Evolutionary conservation across 1,140 invertebrate species (phyloP).

Genomic region (Eueides isabella): DNA sequence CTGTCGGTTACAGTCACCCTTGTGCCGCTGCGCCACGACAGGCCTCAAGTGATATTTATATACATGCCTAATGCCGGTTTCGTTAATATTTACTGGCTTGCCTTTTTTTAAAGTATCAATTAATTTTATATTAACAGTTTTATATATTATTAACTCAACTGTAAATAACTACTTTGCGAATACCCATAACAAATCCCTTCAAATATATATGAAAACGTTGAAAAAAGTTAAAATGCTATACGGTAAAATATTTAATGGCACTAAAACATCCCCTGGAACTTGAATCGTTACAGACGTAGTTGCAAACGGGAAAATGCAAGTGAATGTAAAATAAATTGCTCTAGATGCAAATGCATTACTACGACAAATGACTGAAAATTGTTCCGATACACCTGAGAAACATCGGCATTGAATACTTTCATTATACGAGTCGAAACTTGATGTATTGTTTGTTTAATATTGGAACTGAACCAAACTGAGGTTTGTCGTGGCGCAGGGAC

Average conservation of each 20-base stretch:
- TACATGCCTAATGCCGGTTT: neutral
- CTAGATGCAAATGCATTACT: constrained; percentile 66
- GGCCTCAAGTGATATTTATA: too few relatives aligned
- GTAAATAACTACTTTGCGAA: too few relatives aligned
- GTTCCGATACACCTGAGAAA: constrained; percentile 57
- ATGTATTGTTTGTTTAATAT: constrained; percentile 24
- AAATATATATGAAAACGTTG: too few relatives aligned
- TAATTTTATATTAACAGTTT: too few relatives aligned
- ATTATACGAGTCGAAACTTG: constrained; percentile 14
- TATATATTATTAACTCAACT: neutral
- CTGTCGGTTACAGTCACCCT: too few relatives aligned
- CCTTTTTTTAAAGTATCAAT: neutral
- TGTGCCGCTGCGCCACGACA: too few relatives aligned
- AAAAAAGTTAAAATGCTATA: too few relatives aligned
- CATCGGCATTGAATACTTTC: constrained; percentile 16
- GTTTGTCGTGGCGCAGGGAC: too few relatives aligned
- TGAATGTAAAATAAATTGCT: constrained; percentile 64
- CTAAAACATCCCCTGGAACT: neutral
- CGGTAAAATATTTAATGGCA: too few relatives aligned
- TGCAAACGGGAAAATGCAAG: constrained; percentile 42
- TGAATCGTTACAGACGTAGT: constrained; percentile 24
- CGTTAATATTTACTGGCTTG: neutral
- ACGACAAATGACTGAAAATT: constrained; percentile 64
- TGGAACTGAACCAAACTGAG: constrained; percentile 30
- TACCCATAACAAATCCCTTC: too few relatives aligned